phyloP scores from a whole-genome alignment of 2,113 vertebrate genomes.

The Zosterops pallidus region DNA sequence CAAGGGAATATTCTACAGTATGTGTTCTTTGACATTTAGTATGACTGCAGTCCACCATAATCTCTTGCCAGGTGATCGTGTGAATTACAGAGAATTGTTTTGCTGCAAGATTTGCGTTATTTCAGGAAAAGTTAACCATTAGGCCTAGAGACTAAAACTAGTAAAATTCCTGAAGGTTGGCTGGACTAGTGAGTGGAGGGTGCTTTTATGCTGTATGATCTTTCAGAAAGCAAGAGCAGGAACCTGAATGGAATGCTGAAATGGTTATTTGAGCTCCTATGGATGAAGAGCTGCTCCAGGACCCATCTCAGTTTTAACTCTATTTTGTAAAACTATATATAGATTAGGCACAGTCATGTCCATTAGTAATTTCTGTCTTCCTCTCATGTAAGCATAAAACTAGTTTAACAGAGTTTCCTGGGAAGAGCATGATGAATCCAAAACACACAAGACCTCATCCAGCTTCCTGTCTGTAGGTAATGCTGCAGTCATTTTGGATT shows the following conservation, averaged over 20 bases:
- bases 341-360: constrained; percentile 65
- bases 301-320: not conserved
- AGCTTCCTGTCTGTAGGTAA: constrained; percentile 78
- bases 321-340: constrained; percentile 58
- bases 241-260: not conserved
- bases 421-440: constrained; percentile 69
- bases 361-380: constrained; percentile 63
- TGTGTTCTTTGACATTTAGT: not conserved
- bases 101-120: constrained; percentile 9
- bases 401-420: constrained; percentile 73
- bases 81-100: not conserved
- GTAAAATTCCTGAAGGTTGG: not conserved
- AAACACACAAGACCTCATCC: constrained; percentile 72
- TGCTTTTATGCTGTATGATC: not conserved
- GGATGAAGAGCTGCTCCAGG: constrained; percentile 11
- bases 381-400: constrained; percentile 63
- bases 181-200: not conserved
- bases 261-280: not conserved
- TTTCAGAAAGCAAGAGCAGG: constrained; percentile 1
- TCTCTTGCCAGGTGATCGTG: not conserved
- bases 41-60: not conserved
- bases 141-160: not conserved
- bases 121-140: constrained; percentile 20
- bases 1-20: not conserved
- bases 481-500: constrained; percentile 78